phyloP scores from a whole-genome alignment of 2,113 vertebrate genomes.

The Hippotragus niger region DNA sequence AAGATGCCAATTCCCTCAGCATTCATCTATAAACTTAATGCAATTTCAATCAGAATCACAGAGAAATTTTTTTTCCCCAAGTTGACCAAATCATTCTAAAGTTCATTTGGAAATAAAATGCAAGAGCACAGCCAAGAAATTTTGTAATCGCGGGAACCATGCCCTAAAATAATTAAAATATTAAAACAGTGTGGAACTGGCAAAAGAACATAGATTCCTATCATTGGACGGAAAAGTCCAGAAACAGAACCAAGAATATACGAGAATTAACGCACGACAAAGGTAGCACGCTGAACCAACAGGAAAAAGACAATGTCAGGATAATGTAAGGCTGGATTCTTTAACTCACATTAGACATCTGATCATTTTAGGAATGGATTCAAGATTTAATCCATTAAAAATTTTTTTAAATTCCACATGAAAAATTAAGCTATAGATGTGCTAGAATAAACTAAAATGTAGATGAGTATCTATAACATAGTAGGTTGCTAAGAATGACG shows the following conservation, averaged over 20 bases:
- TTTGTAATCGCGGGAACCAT: conserved; percentile 55
- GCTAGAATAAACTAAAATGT: background rate
- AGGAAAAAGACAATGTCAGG: background rate
- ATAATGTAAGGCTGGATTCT: background rate
- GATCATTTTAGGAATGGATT: background rate
- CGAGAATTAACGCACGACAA: conserved; percentile 3
- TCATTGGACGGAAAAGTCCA: conserved; percentile 47
- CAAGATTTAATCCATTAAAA: background rate
- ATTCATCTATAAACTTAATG: background rate
- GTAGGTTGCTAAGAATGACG: background rate
- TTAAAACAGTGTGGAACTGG: conserved; percentile 63
- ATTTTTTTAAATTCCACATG: background rate
- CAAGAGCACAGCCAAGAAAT: conserved; percentile 57
- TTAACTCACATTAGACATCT: background rate
- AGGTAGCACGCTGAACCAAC: background rate
- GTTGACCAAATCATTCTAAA: conserved; percentile 51
- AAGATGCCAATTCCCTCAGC: background rate
- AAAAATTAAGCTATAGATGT: background rate
- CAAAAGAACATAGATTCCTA: conserved; percentile 57
- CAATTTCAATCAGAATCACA: conserved; percentile 33
- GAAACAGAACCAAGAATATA: conserved; percentile 40
- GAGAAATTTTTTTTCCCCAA: background rate
- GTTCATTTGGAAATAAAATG: conserved; percentile 62
- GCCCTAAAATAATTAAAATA: conserved; percentile 70
- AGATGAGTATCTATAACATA: background rate